A percentile compares a stretch with the other conserved stretches of the same genome.
These are phyloP conservation scores for Vulpes ferrilata DNA, from an alignment of 2,113 vertebrate species.

Conservation along the genomic window DNA sequence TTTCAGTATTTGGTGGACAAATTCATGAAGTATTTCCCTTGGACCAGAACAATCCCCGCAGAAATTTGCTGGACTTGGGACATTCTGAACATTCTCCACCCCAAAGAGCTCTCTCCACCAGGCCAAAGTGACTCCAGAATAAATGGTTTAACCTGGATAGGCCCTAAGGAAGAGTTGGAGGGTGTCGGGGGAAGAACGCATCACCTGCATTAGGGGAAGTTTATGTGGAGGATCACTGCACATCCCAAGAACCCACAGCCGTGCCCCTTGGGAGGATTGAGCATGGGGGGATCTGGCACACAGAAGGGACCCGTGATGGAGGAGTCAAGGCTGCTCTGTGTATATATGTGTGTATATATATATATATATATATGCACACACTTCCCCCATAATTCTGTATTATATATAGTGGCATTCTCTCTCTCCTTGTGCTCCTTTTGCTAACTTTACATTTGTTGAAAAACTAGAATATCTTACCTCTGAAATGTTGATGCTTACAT, in stretches of 20 bases:
- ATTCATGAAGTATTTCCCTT: background rate
- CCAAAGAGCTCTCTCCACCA: background rate
- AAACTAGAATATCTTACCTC: background rate
- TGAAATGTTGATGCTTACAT: background rate
- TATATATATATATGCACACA: no score
- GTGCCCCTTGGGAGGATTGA: background rate
- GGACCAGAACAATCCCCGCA: background rate
- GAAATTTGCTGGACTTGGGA: background rate
- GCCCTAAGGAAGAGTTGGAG: background rate
- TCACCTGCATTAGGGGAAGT: no score
- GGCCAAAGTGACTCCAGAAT: background rate
- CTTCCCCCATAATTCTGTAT: no score
- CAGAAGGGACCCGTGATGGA: accelerated
- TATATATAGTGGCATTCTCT: background rate
- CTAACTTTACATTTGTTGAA: background rate
- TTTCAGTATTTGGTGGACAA: no score
- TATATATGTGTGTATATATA: no score
- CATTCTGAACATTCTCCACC: background rate
- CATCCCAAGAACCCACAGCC: background rate
- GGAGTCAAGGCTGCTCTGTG: background rate
- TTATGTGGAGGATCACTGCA: background rate
- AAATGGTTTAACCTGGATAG: background rate
- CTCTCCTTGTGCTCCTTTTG: background rate
- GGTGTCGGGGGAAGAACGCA: no score
- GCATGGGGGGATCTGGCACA: accelerated